phyloP scores from a whole-genome alignment of 1,140 invertebrate species.

The Macrocentrus cingulum region DNA sequence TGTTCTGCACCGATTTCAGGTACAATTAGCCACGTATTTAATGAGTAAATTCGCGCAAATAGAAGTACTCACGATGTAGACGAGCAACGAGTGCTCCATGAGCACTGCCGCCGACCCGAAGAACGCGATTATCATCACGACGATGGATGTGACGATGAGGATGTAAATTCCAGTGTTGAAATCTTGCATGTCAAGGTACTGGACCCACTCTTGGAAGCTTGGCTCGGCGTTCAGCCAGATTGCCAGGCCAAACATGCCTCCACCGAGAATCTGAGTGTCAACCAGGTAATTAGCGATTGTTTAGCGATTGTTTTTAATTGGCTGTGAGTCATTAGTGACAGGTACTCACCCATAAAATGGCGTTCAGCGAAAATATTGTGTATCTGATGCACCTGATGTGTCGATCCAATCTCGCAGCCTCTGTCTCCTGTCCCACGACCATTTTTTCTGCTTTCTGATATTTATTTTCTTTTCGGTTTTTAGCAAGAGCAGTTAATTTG shows the following conservation, averaged over 20 bases:
- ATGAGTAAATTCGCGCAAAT: not conserved
- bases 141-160: constrained; percentile 68
- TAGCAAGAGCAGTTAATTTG: constrained; percentile 14
- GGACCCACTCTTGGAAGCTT: constrained; percentile 78
- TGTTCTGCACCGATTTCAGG: constrained; percentile 62
- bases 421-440: constrained; percentile 46
- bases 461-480: not conserved
- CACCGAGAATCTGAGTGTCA: constrained; percentile 69
- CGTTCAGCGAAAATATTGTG: constrained; percentile 70
- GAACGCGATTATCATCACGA: constrained; percentile 74
- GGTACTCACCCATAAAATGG: constrained; percentile 68
- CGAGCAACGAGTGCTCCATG: constrained; percentile 65
- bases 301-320: no score
- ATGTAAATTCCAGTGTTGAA: constrained; percentile 84
- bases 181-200: constrained; percentile 69
- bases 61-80: constrained; percentile 63
- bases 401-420: constrained; percentile 62
- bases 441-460: constrained; percentile 34
- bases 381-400: constrained; percentile 72
- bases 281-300: no score
- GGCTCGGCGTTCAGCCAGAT: constrained; percentile 80
- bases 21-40: constrained; percentile 9
- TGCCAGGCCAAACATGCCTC: constrained; percentile 73
- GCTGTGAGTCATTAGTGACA: not conserved
- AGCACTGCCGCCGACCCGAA: constrained; percentile 74